Evolutionary conservation across 2,888 invertebrate species (phyloP).

Genomic region (Stenurella melanura): DNA sequence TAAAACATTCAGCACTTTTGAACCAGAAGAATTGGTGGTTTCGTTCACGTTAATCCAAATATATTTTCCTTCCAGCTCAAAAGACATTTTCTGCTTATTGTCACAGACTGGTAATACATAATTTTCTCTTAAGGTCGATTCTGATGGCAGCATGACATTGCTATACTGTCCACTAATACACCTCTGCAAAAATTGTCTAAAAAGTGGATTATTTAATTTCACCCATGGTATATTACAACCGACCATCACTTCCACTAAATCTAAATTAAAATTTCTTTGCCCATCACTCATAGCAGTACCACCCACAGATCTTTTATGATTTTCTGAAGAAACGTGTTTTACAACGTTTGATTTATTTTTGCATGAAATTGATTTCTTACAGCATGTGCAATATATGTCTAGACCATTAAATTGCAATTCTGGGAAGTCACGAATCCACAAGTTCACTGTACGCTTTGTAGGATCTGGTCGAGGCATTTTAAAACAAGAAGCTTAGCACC

Average conservation of each 20-base stretch:
- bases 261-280: background rate
- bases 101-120: background rate
- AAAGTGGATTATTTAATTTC: background rate
- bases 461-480: no score
- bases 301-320: no score
- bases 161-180: background rate
- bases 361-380: no score
- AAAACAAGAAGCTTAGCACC: no score
- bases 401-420: no score
- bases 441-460: no score
- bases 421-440: no score
- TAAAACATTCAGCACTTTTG: background rate
- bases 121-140: background rate
- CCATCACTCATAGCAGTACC: background rate
- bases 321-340: no score
- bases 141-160: background rate
- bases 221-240: background rate
- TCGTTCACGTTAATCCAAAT: background rate
- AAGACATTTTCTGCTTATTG: background rate
- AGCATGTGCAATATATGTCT: no score
- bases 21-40: background rate
- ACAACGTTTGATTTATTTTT: no score
- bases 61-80: background rate
- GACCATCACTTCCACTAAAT: background rate
- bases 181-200: background rate